These are phyloP conservation scores for Acleris emargana DNA, from an alignment of 2,888 invertebrate genomes.

Conservation along the genomic window DNA sequence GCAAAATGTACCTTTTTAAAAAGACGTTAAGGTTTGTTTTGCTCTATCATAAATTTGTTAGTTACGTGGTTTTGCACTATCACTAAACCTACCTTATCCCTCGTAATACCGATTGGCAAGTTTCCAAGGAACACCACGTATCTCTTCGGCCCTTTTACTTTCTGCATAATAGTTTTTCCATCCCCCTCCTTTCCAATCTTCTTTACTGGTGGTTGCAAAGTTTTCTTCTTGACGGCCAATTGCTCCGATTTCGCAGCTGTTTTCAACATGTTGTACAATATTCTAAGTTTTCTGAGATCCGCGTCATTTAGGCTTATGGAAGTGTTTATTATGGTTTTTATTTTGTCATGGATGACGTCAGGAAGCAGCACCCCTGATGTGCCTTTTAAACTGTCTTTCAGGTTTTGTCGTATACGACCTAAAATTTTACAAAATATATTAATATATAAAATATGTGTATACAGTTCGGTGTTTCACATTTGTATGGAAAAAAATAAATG, in stretches of 20 bases:
- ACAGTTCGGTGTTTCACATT: too few relatives aligned
- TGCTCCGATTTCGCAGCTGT: conserved; percentile 43
- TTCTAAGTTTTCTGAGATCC: conserved; percentile 64
- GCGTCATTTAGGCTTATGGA: conserved; percentile 53
- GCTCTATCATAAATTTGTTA: too few relatives aligned
- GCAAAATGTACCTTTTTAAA: too few relatives aligned
- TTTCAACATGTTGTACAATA: conserved; percentile 70
- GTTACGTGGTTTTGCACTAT: too few relatives aligned
- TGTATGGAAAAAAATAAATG: too few relatives aligned
- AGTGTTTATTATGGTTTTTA: conserved; percentile 58
- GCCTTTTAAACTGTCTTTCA: conserved; percentile 62
- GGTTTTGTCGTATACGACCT: conserved; percentile 68
- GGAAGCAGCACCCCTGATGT: conserved; percentile 57
- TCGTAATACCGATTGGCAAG: conserved; percentile 62
- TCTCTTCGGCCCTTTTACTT: conserved; percentile 67
- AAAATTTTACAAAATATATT: conserved; percentile 7
- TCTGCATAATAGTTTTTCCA: conserved; percentile 38
- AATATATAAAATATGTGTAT: too few relatives aligned
- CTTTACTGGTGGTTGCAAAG: conserved; percentile 1
- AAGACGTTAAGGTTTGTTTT: too few relatives aligned
- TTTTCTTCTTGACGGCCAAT: conserved; percentile 24
- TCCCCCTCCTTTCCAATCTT: conserved; percentile 30
- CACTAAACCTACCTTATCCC: conserved; percentile 58
- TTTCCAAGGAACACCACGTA: conserved; percentile 79
- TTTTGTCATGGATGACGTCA: conserved; percentile 65